phyloP scores from a whole-genome alignment of 2,797 vertebrate genomes.

The Novumbra hubbsi region DNA sequence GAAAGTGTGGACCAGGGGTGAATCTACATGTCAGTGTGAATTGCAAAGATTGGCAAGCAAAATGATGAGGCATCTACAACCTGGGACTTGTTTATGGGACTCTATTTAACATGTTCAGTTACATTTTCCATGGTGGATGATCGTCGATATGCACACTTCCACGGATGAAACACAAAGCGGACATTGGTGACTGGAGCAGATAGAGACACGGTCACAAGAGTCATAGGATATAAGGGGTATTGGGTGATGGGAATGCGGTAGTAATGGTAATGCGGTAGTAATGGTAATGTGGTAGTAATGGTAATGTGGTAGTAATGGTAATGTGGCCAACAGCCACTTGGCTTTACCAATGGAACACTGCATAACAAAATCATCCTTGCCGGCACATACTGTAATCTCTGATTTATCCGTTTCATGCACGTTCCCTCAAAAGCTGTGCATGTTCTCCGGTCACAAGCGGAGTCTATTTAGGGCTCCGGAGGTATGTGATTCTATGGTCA shows the following conservation, averaged over 20 bases:
- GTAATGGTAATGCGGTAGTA: slow-evolving; percentile 39
- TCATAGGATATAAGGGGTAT: slow-evolving; percentile 27
- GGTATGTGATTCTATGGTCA: slow-evolving; percentile 52
- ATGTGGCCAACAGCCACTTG: slow-evolving; percentile 35
- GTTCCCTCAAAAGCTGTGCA: slow-evolving; percentile 43
- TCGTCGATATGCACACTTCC: background rate
- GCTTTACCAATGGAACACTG: slow-evolving; percentile 50
- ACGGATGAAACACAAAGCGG: background rate
- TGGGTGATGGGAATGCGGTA: slow-evolving; percentile 28
- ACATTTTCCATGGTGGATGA: background rate
- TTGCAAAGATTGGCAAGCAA: background rate
- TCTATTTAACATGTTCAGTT: background rate
- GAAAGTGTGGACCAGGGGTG: background rate
- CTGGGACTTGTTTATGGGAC: background rate
- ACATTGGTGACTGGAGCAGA: slow-evolving; percentile 9
- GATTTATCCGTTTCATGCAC: slow-evolving; percentile 2
- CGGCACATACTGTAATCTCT: slow-evolving; percentile 45
- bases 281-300: slow-evolving; percentile 22
- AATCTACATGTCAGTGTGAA: background rate
- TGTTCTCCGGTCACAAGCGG: slow-evolving; percentile 42
- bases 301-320: slow-evolving; percentile 36
- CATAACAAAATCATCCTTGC: slow-evolving; percentile 47
- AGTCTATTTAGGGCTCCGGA: slow-evolving; percentile 62
- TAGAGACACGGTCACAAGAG: slow-evolving; percentile 23
- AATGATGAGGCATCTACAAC: background rate